These are phyloP conservation scores for Plutella xylostella DNA, from an alignment of 2,888 invertebrate species.

Conservation along the genomic window DNA sequence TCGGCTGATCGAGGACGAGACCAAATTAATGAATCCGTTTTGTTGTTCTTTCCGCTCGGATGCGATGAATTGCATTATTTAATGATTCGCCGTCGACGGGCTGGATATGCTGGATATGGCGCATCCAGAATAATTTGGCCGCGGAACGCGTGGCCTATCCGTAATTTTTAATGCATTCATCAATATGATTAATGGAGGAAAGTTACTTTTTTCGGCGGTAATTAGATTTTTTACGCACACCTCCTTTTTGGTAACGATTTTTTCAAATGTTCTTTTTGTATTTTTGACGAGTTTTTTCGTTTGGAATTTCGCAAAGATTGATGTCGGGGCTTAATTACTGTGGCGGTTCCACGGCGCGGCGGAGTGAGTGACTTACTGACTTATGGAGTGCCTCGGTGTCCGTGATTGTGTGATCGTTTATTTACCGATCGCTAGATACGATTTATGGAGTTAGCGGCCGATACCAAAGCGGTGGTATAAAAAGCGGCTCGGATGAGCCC, in stretches of 20 bases:
- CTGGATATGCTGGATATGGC: no score
- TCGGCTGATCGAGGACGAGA: conserved; percentile 3
- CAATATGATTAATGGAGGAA: conserved; percentile 53
- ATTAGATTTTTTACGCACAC: conserved; percentile 35
- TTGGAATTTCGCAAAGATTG: conserved; percentile 42
- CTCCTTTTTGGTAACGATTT: conserved; percentile 1
- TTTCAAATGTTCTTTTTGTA: conserved; percentile 5
- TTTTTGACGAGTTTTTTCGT: conserved; percentile 39
- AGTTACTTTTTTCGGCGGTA: conserved; percentile 27
- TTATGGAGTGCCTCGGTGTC: conserved; percentile 19
- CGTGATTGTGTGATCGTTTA: conserved; percentile 28
- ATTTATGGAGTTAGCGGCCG: conserved; percentile 51
- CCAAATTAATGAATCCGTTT: conserved; percentile 18
- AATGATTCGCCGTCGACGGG: conserved; percentile 33
- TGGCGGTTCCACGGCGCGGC: conserved; percentile 25
- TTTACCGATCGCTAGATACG: conserved; percentile 52
- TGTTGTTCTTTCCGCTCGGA: conserved; percentile 18
- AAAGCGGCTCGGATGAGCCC: conserved; percentile 52
- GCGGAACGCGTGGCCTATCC: conserved; percentile 23
- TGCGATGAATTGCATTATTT: conserved; percentile 30
- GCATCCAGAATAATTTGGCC: conserved; percentile 28
- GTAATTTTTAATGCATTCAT: conserved; percentile 35
- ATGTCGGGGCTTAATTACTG: conserved; percentile 27
- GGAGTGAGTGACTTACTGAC: conserved; percentile 20
- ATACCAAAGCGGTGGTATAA: conserved; percentile 52